Base-by-base conservation (phyloP, 2,797 vertebrate species). In the Poecilia velifera region DNA sequence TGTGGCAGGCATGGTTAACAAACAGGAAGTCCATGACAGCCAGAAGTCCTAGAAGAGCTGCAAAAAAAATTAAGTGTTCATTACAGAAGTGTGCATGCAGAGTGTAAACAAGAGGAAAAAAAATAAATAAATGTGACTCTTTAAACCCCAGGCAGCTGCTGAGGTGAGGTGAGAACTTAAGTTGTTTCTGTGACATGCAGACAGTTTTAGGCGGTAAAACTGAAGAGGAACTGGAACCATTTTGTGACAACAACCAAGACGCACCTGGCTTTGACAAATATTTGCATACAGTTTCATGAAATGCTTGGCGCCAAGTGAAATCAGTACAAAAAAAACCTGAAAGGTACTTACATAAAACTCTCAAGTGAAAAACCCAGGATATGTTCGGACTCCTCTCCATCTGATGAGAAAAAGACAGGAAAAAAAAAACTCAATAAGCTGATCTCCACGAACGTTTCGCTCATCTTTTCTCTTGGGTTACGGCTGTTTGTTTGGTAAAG, bases 321-420 rank as follows among this genome's bases (percentile, higher is more conserved):
- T 53, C 34, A 71, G 22, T 41, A 28, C 34, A 10, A 72, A 74
- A 76, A 57, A 41, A 70, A 78, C 75, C 57, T 74, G 2, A 86
- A 83, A 88, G 41, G 55, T 82, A 98, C 98, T 97, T 92, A 98
- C 98, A 98, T 77, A 98, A 90, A 0, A 99, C 98, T n/a, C 98
- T 96, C 87, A 98, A 95, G 90, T 99, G 98, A 74, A 99, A 99
- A 47, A 99, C 92, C 97, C 97, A 99, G 1, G 98, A 99, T 91
- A 99, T 99, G 89, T 99, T 99, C 57, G 98, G 98, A 93, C 98
- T 99, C 77, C 98, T 94, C 81, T 99, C 98, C 98, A 99, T 99
- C 98, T 99, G 90, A 13, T 1, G 55, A 76, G 16, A 20, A 41
- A 70, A 57, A 13, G 36, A 8, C n/a, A 43, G 22, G 71, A 47